Evolutionary conservation across 1,140 invertebrate genomes (phyloP).

Genomic region (Diprion similis): DNA sequence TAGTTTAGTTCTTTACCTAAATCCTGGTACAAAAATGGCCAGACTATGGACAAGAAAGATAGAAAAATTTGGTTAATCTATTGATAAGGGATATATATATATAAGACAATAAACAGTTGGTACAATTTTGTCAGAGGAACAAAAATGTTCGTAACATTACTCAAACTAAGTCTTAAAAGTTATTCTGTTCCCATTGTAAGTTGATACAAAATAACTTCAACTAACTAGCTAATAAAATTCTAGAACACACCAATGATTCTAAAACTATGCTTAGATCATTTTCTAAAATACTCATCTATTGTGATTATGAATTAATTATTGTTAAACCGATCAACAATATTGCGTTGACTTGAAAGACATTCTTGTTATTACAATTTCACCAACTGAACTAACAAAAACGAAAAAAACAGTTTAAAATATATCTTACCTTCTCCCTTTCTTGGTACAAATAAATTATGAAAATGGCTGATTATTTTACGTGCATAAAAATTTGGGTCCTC

Average conservation of each 20-base stretch:
- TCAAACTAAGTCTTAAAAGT: conserved; percentile 9
- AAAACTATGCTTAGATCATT: no score
- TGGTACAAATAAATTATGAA: conserved; percentile 96
- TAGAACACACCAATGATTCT: no score
- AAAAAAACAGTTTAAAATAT: conserved; percentile 27
- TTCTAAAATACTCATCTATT: background rate
- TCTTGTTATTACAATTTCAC: conserved; percentile 6
- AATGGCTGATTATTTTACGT: conserved; percentile 89
- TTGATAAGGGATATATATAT: conserved; percentile 12
- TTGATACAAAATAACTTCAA: conserved; percentile 6
- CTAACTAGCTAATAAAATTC: no score
- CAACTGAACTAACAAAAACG: conserved; percentile 14
- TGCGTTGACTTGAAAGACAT: background rate
- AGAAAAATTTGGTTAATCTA: conserved; percentile 25
- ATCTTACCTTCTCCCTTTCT: conserved; percentile 85
- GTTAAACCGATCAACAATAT: conserved; percentile 19
- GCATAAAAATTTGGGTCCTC: conserved; percentile 93
- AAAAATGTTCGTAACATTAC: conserved; percentile 9
- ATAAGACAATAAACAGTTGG: conserved; percentile 10
- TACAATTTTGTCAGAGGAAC: background rate
- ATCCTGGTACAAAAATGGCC: conserved; percentile 87
- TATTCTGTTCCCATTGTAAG: conserved; percentile 9
- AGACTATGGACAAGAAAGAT: conserved; percentile 73
- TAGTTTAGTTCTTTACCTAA: conserved; percentile 70
- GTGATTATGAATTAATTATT: conserved; percentile 15